Evolutionary conservation across 2,888 invertebrate species (phyloP).

Genomic region (Melanchra persicariae): DNA sequence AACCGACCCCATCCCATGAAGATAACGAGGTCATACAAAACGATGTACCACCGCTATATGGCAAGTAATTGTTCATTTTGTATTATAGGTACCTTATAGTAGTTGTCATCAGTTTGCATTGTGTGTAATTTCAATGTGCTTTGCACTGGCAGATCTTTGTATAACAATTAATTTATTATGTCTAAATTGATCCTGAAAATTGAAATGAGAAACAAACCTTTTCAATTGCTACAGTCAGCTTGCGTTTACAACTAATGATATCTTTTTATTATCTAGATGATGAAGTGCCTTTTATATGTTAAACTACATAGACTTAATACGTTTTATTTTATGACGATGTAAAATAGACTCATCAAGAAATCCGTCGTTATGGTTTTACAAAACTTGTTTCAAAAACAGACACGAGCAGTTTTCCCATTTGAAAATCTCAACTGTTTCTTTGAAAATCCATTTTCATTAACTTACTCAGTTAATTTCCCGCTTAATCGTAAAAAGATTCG

Average conservation of each 20-base stretch:
- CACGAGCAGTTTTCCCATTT: neutral
- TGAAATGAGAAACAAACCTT: neutral
- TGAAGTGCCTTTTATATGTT: neutral
- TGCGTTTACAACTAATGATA: neutral
- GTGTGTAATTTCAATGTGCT: slow-evolving; percentile 6
- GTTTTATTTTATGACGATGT: neutral
- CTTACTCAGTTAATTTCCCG: neutral
- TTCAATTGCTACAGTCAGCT: neutral
- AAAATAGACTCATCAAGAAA: neutral
- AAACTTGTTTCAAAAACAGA: neutral
- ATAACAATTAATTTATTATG: neutral
- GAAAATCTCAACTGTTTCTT: neutral
- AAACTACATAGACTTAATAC: neutral
- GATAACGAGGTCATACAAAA: slow-evolving; percentile 86
- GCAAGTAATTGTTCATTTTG: slow-evolving; percentile 60
- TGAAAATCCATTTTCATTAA: neutral
- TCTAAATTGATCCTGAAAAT: neutral
- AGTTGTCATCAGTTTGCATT: slow-evolving; percentile 11
- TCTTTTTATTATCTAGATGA: neutral
- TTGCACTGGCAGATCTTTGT: slow-evolving; percentile 3
- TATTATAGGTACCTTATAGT: neutral
- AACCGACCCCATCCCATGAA: slow-evolving; percentile 76
- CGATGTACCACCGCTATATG: slow-evolving; percentile 75
- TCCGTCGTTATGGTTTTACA: neutral
- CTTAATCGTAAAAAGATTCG: slow-evolving; percentile 1